Conservation (phyloP, 2,888 invertebrate species). For the Nephrotoma flavescens region DNA sequence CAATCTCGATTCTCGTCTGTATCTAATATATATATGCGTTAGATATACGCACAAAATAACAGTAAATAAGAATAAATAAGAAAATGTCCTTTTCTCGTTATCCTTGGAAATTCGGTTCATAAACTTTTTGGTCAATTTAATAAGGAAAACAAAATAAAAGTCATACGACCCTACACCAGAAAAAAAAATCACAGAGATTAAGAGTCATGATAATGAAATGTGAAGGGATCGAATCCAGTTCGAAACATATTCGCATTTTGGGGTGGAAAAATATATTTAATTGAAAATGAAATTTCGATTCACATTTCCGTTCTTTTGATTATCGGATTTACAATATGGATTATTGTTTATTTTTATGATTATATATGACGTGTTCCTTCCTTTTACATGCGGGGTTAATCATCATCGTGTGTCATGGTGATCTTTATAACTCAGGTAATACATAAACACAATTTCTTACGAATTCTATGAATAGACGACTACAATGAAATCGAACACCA, state of each 20-base stretch:
- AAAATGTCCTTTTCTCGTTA: background rate
- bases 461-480: background rate
- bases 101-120: background rate
- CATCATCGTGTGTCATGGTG: background rate
- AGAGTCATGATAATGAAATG: background rate
- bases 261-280: background rate
- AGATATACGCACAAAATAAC: background rate
- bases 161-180: background rate
- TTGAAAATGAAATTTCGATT: background rate
- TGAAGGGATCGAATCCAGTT: background rate
- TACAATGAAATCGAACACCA: background rate
- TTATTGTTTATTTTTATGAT: background rate
- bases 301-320: background rate
- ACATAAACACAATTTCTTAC: background rate
- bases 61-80: background rate
- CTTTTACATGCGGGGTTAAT: background rate
- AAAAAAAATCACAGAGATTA: background rate
- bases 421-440: background rate
- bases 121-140: background rate
- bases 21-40: background rate
- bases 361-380: background rate
- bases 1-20: background rate
- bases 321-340: background rate
- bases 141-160: background rate
- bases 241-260: background rate